phyloP scores from a whole-genome alignment of 2,888 invertebrate species.

The Amphipoea oculea region DNA sequence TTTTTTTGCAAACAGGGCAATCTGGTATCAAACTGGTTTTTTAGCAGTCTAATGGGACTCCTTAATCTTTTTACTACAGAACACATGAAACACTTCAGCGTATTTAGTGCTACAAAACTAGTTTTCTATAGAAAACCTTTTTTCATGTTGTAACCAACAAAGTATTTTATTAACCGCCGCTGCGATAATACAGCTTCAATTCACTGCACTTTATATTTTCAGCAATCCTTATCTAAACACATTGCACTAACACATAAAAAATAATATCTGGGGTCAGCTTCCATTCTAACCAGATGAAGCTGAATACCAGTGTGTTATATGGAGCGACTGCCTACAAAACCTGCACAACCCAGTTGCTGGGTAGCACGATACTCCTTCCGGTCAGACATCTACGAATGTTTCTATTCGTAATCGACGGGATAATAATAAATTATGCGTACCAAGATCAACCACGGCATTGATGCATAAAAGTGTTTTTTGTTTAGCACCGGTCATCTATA shows the following conservation, averaged over 20 bases:
- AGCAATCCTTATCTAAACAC: constrained; percentile 4
- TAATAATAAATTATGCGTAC: too few species aligned
- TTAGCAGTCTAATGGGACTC: background rate
- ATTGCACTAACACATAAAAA: constrained; percentile 23
- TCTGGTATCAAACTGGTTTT: background rate
- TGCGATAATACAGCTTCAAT: background rate
- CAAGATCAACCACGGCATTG: too few species aligned
- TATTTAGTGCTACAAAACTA: background rate
- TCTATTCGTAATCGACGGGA: too few species aligned
- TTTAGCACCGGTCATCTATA: too few species aligned
- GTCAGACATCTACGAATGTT: too few species aligned
- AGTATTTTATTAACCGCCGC: background rate
- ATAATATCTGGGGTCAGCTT: too few species aligned
- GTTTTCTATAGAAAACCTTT: background rate
- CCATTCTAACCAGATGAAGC: too few species aligned
- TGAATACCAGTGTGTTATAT: too few species aligned
- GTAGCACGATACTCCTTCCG: background rate
- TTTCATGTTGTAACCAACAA: background rate
- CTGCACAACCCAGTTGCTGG: too few species aligned
- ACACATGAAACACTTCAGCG: background rate
- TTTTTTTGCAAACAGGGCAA: background rate
- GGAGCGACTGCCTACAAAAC: too few species aligned
- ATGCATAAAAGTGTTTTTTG: too few species aligned
- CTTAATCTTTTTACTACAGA: background rate
- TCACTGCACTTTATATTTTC: constrained; percentile 5